Evolutionary conservation across 1,140 invertebrate species (phyloP), one percentile per base, ranked within the genome.

Genomic region (Drosophila subpulchrella): DNA sequence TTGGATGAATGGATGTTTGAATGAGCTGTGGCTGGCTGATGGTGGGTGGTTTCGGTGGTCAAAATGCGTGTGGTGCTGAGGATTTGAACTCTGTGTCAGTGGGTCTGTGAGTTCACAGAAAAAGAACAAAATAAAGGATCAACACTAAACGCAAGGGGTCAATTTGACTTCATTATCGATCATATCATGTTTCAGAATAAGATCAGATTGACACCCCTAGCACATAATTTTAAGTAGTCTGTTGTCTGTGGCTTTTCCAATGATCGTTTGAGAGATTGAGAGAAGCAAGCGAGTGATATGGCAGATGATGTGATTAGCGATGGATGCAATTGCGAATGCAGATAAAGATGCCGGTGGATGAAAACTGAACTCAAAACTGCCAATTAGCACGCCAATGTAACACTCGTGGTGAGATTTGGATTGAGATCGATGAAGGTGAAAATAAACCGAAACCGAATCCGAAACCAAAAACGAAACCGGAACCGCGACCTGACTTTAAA

Each of bases 311-410:
- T 71, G 68, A 58, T 48, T 44, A 59, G 67, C 65, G 62, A 39
- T 58, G 55, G 39, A 70, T 58, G 68, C 53, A 50, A 34, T 47
- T 48, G 55, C 62, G 20, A 32, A 27, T 70, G 36, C 62, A 41
- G 41, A 56, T 63, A 34, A 41, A 65, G 47, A 70, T 85, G 81
- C 71, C 57, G 57, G 71, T 81, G 50, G 79, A 85, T 66, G 75
- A 76, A 46, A 77, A 59, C 63, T 78, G 17, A 81, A 81, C 48
- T 71, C 39, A 71, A 79, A 68, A 51, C 75, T 83, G 83, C 83
- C 83, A 86, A 86, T 86, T 83, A 66, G 58, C 48, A 72, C 79
- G 83, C 83, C 83, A 86, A 88, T 88, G 73, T 27, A 27, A 58
- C 55, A 39, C 54, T 60, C n/a, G 60, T 63, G 38, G 38, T 60